Conservation (phyloP, 2,888 invertebrate genomes). For the Nycteola revayana region DNA sequence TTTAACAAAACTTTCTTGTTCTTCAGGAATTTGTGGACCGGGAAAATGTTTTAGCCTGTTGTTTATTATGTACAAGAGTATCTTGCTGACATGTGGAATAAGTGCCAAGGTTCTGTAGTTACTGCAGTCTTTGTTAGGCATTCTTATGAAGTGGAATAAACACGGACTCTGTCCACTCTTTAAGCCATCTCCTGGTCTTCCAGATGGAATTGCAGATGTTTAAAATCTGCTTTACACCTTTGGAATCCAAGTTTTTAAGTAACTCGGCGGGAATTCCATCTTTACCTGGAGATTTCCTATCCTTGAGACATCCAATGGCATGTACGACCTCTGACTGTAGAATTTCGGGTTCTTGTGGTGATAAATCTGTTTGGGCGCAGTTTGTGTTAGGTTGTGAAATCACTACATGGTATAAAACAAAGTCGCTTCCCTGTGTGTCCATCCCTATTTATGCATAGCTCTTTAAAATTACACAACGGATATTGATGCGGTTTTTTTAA, state of each 20-base stretch:
- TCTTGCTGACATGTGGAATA: constrained; percentile 12
- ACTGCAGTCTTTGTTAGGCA: constrained; percentile 16
- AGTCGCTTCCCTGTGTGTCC: too few relatives aligned
- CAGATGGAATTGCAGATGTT: neutral
- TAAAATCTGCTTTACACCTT: neutral
- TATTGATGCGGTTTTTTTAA: too few relatives aligned
- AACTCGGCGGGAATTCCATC: neutral
- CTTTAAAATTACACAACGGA: too few relatives aligned
- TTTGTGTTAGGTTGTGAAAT: too few relatives aligned
- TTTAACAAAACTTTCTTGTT: neutral
- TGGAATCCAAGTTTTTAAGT: neutral
- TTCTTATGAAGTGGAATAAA: constrained; percentile 21
- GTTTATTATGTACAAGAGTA: constrained; percentile 4
- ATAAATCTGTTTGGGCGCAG: neutral
- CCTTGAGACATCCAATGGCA: neutral
- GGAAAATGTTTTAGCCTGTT: neutral
- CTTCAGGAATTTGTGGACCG: neutral
- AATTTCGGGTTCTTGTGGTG: neutral
- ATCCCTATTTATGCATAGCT: too few relatives aligned
- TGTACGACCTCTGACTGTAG: neutral
- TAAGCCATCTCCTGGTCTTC: neutral
- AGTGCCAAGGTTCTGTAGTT: constrained; percentile 17
- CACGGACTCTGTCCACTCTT: constrained; percentile 5
- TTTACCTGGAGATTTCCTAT: neutral
- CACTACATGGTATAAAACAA: too few relatives aligned